Conservation (phyloP, 1,140 invertebrate species). For the Anastrepha ludens region DNA sequence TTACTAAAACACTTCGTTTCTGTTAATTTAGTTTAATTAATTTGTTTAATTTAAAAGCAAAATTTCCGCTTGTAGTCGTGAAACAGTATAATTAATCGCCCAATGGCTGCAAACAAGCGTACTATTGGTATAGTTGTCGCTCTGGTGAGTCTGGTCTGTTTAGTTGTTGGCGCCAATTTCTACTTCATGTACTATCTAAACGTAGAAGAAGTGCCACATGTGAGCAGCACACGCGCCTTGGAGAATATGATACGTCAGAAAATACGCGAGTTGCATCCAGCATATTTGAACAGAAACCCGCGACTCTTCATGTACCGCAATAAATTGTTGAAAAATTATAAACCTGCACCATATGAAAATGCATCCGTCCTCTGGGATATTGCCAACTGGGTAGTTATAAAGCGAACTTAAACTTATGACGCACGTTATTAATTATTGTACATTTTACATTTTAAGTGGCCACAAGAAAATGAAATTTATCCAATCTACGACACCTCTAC, state of each 20-base stretch:
- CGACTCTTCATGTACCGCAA: conserved; percentile 73
- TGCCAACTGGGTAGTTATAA: conserved; percentile 71
- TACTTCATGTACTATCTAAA: conserved; percentile 74
- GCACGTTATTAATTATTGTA: not conserved
- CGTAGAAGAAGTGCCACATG: conserved; percentile 64
- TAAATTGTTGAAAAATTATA: conserved; percentile 72
- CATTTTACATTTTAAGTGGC: conserved; percentile 78
- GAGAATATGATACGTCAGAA: conserved; percentile 69
- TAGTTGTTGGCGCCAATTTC: conserved; percentile 70
- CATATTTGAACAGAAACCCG: conserved; percentile 72
- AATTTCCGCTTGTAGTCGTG: not conserved
- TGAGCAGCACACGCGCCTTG: conserved; percentile 67
- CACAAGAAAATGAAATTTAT: conserved; percentile 80
- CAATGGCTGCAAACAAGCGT: conserved; percentile 67
- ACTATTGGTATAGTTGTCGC: conserved; percentile 67
- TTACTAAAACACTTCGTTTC: not conserved
- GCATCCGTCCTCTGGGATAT: conserved; percentile 72
- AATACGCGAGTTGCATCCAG: conserved; percentile 69
- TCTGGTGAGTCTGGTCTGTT: conserved; percentile 66
- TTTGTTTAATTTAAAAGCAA: not conserved
- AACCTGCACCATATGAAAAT: conserved; percentile 67
- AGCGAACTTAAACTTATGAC: not conserved
- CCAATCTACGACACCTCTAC: conserved; percentile 79
- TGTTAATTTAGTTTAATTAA: not conserved
- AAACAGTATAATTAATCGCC: not conserved